These are phyloP conservation scores for Copidosoma floridanum DNA, from an alignment of 1,140 invertebrate species.

Conservation along the genomic window DNA sequence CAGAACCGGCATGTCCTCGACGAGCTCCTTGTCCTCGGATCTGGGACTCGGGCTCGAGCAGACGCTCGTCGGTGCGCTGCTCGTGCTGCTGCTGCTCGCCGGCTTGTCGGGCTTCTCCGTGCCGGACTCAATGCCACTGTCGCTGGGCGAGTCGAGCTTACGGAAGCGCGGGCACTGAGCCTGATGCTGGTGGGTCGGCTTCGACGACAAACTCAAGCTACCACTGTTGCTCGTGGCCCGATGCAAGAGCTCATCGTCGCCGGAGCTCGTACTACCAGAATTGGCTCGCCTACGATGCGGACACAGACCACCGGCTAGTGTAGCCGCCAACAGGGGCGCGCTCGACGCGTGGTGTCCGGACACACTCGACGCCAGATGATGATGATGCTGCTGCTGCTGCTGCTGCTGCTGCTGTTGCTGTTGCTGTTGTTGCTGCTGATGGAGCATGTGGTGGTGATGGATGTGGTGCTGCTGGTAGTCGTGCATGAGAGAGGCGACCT, in stretches of 20 bases:
- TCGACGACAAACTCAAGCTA: constrained; percentile 61
- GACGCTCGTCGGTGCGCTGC: constrained; percentile 71
- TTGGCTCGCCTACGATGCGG: constrained; percentile 72
- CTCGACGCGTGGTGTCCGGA: constrained; percentile 57
- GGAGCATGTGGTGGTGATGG: too few species aligned
- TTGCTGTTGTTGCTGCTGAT: too few species aligned
- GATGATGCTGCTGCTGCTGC: too few species aligned
- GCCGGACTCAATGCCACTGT: constrained; percentile 91
- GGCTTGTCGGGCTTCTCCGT: constrained; percentile 76
- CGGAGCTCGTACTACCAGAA: constrained; percentile 71
- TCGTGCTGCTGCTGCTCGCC: constrained; percentile 62
- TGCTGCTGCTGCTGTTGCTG: too few species aligned
- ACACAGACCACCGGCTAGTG: constrained; percentile 67
- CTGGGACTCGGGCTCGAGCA: constrained; percentile 85
- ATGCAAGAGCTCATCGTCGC: constrained; percentile 70
- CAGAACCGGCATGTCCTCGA: constrained; percentile 90
- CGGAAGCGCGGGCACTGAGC: constrained; percentile 64
- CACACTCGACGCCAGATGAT: constrained; percentile 43
- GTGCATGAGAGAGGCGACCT: constrained; percentile 64
- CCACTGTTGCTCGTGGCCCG: too few species aligned
- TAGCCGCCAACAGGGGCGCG: constrained; percentile 75
- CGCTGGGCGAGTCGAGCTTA: constrained; percentile 84
- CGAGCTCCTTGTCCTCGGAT: constrained; percentile 81
- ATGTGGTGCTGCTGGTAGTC: constrained; percentile 53
- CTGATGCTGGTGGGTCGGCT: constrained; percentile 51